Base-by-base conservation (phyloP, 2,113 vertebrate species). In the Poeciliopsis prolifica region DNA sequence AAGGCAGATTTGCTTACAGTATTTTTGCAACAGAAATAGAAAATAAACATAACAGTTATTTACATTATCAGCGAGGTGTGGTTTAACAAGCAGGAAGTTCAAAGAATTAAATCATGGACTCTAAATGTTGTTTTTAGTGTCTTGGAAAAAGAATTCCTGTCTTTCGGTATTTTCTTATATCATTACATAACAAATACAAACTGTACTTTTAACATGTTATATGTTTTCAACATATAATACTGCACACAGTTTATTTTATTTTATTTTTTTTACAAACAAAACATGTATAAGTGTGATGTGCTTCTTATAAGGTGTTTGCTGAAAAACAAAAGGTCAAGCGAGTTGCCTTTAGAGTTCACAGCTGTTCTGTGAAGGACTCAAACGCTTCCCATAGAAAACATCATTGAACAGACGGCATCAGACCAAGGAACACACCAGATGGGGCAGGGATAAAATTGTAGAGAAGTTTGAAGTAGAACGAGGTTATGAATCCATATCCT, bases 31-130 rank as follows among this genome's bases (percentile, higher is more conserved):
- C 48, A 28, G 42, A 62, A 48, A 22, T 19, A 9, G 33, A 64
- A 68, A 66, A 35, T 72, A 31, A 61, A 11, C 5, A 22, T n/a
- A 2, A 0, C 9, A 24, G 51, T 10, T 0, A 33, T 61, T 35
- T 54, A 61, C 61, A 78, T 74, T 72, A 77, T 24, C 72, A 77
- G 24, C 29, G 30, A 62, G 75, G 37, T 73, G 13, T 65, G 75
- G 81, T 84, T 82, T 13, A 78, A 68, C 62, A 64, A 70, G 29
- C n/a, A 60, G 13, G 26, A 72, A 61, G n/a, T 75, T 77, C 35
- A 28, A 28, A 19, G 42, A 63, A 68, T 80, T 78, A 73, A 88
- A 85, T 80, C 72, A 70, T 24, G n/a, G 68, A 51, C 31, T 33
- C 3, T 79, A 74, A 80, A 65, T 33, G 15, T 86, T 87, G 82